Evolutionary conservation across 2,113 vertebrate species (phyloP).

Genomic region (Cacatua alba): DNA sequence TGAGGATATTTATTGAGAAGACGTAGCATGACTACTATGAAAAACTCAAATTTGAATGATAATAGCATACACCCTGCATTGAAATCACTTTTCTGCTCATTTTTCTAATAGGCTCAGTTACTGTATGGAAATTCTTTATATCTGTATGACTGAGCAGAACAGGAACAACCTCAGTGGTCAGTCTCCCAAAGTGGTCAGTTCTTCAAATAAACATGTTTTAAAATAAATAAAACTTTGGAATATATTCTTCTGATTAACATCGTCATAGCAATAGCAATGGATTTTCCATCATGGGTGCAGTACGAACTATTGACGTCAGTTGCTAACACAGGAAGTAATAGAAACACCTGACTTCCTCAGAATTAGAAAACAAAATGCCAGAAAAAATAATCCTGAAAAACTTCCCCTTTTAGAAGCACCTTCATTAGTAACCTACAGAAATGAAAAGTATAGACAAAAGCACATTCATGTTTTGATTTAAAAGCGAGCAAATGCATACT

Average conservation of each 20-base stretch:
- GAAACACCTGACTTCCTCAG: not conserved
- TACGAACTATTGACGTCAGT: not conserved
- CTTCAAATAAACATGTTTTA: not conserved
- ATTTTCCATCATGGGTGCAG: not conserved
- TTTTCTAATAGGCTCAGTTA: not conserved
- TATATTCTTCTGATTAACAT: not conserved
- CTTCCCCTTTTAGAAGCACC: not conserved
- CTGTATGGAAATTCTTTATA: not conserved
- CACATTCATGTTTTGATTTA: not conserved
- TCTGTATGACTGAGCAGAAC: not conserved
- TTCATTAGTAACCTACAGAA: not conserved
- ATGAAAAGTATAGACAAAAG: not conserved
- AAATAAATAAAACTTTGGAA: not conserved
- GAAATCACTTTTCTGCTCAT: not conserved
- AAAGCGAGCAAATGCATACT: not conserved
- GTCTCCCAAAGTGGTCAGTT: not conserved
- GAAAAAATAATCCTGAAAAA: not conserved
- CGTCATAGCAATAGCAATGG: not conserved
- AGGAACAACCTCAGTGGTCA: not conserved
- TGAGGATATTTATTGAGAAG: not conserved
- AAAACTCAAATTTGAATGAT: conserved; percentile 10
- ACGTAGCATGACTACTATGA: not conserved
- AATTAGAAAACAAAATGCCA: not conserved
- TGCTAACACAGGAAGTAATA: not conserved
- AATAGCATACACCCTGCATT: not conserved